These are phyloP conservation scores for Danio choprae DNA, from an alignment of 2,797 vertebrate genomes.

Conservation along the genomic window DNA sequence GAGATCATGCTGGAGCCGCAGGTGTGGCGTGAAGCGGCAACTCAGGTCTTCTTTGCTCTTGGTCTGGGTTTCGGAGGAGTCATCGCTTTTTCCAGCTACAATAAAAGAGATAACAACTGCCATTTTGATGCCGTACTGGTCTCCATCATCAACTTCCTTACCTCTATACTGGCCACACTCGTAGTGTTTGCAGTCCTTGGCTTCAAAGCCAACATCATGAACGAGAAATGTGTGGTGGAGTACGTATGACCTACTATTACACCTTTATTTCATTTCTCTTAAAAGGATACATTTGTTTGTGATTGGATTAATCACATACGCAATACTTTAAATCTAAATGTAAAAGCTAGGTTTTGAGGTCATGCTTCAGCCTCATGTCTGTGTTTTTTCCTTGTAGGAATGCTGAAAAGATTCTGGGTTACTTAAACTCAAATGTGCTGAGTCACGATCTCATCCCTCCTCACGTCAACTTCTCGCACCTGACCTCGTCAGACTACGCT, in stretches of 20 bases:
- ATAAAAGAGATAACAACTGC: constrained; percentile 98
- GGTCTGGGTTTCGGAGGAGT: constrained; percentile 96
- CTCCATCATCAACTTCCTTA: constrained; percentile 95
- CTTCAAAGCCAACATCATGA: constrained; percentile 98
- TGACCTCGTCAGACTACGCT: constrained; percentile 87
- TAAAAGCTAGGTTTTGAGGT: not conserved
- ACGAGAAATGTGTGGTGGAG: constrained; percentile 97
- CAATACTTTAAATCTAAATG: not conserved
- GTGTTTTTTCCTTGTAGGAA: constrained; percentile 77
- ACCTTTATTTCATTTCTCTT: not conserved
- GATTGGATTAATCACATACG: constrained; percentile 24
- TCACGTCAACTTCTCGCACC: constrained; percentile 96
- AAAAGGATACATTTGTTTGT: constrained; percentile 8
- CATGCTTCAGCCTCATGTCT: constrained; percentile 6
- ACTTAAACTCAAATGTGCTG: constrained; percentile 85
- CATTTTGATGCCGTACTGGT: constrained; percentile 95
- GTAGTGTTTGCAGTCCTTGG: constrained; percentile 98
- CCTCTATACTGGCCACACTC: constrained; percentile 93
- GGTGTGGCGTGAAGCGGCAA: constrained; percentile 97
- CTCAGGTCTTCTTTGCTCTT: constrained; percentile 96
- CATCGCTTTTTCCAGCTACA: constrained; percentile 99
- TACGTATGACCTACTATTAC: constrained; percentile 75
- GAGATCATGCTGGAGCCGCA: constrained; percentile 98
- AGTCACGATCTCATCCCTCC: constrained; percentile 93
- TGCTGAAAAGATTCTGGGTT: constrained; percentile 93